Evolutionary conservation across 2,888 invertebrate genomes (phyloP), one percentile per base, ranked within the genome.

Genomic region (Epinotia bilunana): DNA sequence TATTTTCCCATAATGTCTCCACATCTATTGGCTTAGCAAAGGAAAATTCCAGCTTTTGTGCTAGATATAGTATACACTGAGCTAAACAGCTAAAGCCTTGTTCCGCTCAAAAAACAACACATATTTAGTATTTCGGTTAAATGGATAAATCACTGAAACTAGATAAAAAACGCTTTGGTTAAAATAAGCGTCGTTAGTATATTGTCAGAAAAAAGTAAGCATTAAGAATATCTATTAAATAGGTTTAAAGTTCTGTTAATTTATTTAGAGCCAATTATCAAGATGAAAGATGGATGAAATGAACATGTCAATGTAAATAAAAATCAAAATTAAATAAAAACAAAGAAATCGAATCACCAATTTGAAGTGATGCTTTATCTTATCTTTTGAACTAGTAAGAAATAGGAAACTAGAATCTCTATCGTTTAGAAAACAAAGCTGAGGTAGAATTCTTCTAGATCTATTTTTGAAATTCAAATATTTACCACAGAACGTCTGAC

Each of bases 351-450:
- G 80, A 82, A 79, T 76, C 64, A 80, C 83, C 84, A 78, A 86
- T 86, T 90, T 88, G 87, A 84, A 90, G 91, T 91, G 90, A 92
- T 90, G 90, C 88, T 89, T 91, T n/a, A n/a, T n/a, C n/a, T 74
- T 85, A 86, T 82, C 81, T 78, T 83, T 84, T 80, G 79, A 74
- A 79, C 81, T 77, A 81, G 76, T 82, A 79, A 83, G 76, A 82
- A 75, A 80, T 81, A 84, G 76, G 79, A 80, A 79, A 78, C 82
- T 86, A 82, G 81, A 84, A 86, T 83, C 83, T 81, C 79, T 83
- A 80, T 80, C 77, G 79, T 82, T 80, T 85, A 81, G 81, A 73
- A 80, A 77, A 79, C 78, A 69, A 83, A 87, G 84, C 86, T 86
- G 88, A 88, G 81, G 78, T 58, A 58, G 28, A 53, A 58, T 58